Percentiles rank a stretch among this genome's conserved stretches.
phyloP scores from a whole-genome alignment of 2,797 vertebrate genomes.

The Epinephelus malabaricus region DNA sequence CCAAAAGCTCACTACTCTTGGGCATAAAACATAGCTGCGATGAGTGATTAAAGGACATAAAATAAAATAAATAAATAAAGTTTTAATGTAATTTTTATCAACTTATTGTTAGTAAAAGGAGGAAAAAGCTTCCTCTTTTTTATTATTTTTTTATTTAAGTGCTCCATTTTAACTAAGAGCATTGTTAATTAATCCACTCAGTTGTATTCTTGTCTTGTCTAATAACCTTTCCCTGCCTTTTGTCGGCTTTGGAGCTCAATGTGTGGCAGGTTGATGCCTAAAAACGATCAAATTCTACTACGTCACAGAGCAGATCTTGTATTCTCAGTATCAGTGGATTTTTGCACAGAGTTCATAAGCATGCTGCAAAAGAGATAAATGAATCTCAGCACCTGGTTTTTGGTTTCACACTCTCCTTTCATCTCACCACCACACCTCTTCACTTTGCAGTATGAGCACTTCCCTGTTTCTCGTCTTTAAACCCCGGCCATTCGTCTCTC shows the following conservation, averaged over 20 bases:
- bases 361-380: slow-evolving; percentile 2
- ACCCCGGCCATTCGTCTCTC: slow-evolving; percentile 1
- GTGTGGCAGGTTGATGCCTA: neutral
- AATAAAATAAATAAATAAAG: no score
- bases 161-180: neutral
- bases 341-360: slow-evolving; percentile 4
- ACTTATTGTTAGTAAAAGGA: neutral
- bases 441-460: slow-evolving; percentile 12
- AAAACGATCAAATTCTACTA: slow-evolving; percentile 13
- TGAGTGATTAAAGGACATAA: no score
- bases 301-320: neutral
- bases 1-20: no score
- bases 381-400: slow-evolving; percentile 7
- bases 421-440: slow-evolving; percentile 25
- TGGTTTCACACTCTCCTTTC: slow-evolving; percentile 30
- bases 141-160: neutral
- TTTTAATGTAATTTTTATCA: neutral
- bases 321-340: neutral
- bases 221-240: neutral
- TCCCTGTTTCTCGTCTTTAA: slow-evolving; percentile 11
- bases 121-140: neutral
- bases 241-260: neutral
- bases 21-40: no score
- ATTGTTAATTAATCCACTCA: neutral
- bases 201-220: neutral